Evolutionary conservation across 2,888 invertebrate genomes (phyloP), one percentile per base, ranked within the genome.

Genomic region (Polyploca ridens): DNA sequence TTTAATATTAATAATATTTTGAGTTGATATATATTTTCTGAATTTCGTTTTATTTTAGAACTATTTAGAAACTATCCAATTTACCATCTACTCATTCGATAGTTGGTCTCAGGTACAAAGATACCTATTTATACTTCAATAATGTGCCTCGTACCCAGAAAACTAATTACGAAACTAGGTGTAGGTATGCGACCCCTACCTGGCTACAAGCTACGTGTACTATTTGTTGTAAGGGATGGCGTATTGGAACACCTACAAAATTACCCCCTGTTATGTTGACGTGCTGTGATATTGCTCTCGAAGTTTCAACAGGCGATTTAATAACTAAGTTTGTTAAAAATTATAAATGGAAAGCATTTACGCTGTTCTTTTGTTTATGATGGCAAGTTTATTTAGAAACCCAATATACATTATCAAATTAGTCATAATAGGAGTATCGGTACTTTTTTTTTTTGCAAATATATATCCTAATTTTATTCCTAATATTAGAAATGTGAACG

Each of bases 261-360:
- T 54, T 19, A n/a, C 54, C 3, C 10, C 16, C 27, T 19, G 19
- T 19, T 10, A 19, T 19, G 54, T 54, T 54, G 19, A 16, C 54
- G 19, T n/a, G 10, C 54, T 7, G 54, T 54, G 54, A 54, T 54
- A 54, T 69, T 69, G 67, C 77, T 70, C 58, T 58, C 41, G 72
- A 61, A 68, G 65, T 74, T 71, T 62, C 54, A 65, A 67, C 72
- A 80, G 82, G 79, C 74, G 69, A 64, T 72, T 33, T 14, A 38
- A 60, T 49, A 46, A 33, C 58, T 54, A 54, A 35, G 10, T 38
- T 38, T n/a, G 54, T 62, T 11, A 58, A 63, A 49, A 16, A 49
- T 16, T n/a, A 4, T 54, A n/a, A 46, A 14, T 38, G 38, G 38
- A 38, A 38, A 38, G 38, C 10, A 10, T 8, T 38, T 10, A 10